Evolutionary conservation across 1,140 invertebrate genomes (phyloP).

Genomic region (Heliothis subflexa): DNA sequence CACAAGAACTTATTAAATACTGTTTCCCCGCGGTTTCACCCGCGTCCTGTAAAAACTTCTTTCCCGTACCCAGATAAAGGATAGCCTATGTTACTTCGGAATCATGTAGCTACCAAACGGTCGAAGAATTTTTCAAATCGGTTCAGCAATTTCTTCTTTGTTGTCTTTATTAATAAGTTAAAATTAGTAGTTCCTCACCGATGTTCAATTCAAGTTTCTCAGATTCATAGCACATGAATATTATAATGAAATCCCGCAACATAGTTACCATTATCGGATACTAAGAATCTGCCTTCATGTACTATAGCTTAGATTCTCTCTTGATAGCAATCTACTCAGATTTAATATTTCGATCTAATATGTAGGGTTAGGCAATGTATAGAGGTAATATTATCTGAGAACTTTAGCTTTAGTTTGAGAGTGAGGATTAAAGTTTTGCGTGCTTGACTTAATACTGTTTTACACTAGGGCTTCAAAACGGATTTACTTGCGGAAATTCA

Average conservation of each 20-base stretch:
- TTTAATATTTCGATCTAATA: background rate
- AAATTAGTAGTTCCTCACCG: too few species aligned
- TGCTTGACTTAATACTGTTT: slow-evolving; percentile 31
- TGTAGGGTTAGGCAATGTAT: slow-evolving; percentile 15
- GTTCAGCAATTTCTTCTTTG: too few species aligned
- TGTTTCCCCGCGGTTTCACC: too few species aligned
- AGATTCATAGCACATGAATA: too few species aligned
- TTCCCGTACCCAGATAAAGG: too few species aligned
- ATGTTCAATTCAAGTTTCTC: background rate
- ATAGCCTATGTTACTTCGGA: too few species aligned
- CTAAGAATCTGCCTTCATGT: background rate
- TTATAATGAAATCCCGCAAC: too few species aligned
- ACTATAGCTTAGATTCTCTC: background rate
- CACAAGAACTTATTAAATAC: too few species aligned
- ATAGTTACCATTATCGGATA: slow-evolving; percentile 1
- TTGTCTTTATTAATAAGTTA: too few species aligned
- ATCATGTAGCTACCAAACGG: too few species aligned
- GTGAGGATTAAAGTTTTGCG: slow-evolving; percentile 32
- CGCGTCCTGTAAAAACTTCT: too few species aligned
- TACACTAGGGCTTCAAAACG: slow-evolving; percentile 7
- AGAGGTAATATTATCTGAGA: slow-evolving; percentile 4
- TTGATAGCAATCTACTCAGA: background rate
- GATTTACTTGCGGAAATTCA: slow-evolving; percentile 21
- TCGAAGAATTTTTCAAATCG: too few species aligned
- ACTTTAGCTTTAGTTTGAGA: slow-evolving; percentile 6